Evolutionary conservation across 1,140 invertebrate species (phyloP).

Genomic region (Zaprionus vittiger): DNA sequence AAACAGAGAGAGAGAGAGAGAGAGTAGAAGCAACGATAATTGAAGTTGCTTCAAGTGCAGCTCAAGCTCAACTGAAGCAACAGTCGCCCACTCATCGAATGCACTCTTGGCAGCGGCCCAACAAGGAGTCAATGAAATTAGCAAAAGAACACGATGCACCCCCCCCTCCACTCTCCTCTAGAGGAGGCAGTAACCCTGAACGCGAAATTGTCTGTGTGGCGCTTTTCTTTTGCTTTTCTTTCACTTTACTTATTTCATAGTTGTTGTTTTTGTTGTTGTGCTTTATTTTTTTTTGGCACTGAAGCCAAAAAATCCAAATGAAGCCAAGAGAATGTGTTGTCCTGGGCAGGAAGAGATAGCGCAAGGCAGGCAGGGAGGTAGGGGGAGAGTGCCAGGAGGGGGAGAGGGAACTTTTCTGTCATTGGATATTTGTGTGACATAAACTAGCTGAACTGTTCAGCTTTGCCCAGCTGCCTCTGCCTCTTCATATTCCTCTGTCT

Average conservation of each 20-base stretch:
- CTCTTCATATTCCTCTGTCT: no score
- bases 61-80: constrained; percentile 41
- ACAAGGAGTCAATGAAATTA: constrained; percentile 73
- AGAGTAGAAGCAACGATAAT: constrained; percentile 40
- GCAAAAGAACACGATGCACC: constrained; percentile 55
- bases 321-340: constrained; percentile 74
- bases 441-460: constrained; percentile 57
- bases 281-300: constrained; percentile 59
- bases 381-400: not conserved
- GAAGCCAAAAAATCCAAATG: constrained; percentile 79
- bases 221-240: constrained; percentile 39
- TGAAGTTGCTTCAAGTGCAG: constrained; percentile 39
- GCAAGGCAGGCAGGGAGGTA: not conserved
- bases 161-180: no score
- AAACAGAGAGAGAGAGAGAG: no score
- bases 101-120: constrained; percentile 63
- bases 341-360: constrained; percentile 6
- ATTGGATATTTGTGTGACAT: constrained; percentile 80
- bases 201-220: constrained; percentile 58
- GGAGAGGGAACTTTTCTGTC: constrained; percentile 42
- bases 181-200: constrained; percentile 24
- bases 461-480: not conserved
- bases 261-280: constrained; percentile 19
- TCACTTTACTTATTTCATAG: constrained; percentile 1
- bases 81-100: constrained; percentile 54